phyloP scores from a whole-genome alignment of 2,888 invertebrate species.

The Sisyra nigra region DNA sequence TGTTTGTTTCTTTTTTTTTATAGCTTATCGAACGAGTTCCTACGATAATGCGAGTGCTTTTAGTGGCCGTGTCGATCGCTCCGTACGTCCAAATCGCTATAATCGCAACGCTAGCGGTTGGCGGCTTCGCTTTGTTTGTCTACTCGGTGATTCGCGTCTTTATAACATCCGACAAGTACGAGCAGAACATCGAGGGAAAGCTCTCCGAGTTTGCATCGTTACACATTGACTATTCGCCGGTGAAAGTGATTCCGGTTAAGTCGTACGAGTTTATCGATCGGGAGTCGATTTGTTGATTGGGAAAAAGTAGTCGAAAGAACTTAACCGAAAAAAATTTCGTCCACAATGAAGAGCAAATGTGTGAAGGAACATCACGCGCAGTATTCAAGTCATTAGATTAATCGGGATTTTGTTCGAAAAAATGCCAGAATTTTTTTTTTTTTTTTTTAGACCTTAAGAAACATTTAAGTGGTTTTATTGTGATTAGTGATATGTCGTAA shows the following conservation, averaged over 20 bases:
- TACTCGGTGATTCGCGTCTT: conserved; percentile 7
- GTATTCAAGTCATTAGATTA: too few relatives aligned
- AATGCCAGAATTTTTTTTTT: too few relatives aligned
- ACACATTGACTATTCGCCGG: conserved; percentile 6
- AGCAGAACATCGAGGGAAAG: neutral
- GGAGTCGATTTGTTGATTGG: conserved; percentile 1
- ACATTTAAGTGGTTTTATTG: too few relatives aligned
- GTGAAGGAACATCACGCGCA: neutral
- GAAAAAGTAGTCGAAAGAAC: neutral
- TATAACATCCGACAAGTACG: neutral
- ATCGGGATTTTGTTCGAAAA: too few relatives aligned
- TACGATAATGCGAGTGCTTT: conserved; percentile 25
- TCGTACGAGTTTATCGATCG: conserved; percentile 1
- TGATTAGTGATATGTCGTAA: too few relatives aligned
- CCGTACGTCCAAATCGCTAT: conserved; percentile 32
- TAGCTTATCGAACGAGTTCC: conserved; percentile 31
- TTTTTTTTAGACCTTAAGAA: too few relatives aligned
- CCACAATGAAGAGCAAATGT: neutral
- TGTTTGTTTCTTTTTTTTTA: conserved; percentile 11
- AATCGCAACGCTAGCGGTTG: conserved; percentile 28
- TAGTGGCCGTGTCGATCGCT: conserved; percentile 31
- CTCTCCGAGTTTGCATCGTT: neutral
- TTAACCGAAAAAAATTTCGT: neutral
- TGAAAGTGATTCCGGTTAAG: conserved; percentile 5
- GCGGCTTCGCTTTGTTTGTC: conserved; percentile 30